phyloP scores from a whole-genome alignment of 1,140 invertebrate species.

The Colletes gigas region DNA sequence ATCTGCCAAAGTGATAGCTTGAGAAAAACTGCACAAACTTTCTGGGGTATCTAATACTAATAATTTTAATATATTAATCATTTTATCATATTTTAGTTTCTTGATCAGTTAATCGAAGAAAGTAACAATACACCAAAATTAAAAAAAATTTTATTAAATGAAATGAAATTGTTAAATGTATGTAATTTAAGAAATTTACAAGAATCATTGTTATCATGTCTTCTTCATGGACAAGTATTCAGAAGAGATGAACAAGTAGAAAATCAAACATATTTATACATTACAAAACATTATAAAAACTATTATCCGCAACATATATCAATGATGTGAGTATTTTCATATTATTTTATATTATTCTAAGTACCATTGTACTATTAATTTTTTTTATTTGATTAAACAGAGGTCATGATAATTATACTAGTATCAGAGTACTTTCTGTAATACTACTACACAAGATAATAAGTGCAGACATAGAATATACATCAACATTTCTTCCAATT shows the following conservation, averaged over 20 bases:
- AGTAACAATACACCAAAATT: conserved; percentile 61
- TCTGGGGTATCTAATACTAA: not conserved
- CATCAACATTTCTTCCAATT: conserved; percentile 48
- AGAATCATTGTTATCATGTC: conserved; percentile 60
- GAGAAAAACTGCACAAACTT: no score
- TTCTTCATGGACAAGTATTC: conserved; percentile 68
- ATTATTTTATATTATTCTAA: not conserved
- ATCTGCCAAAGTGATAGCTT: no score
- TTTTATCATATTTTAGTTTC: conserved; percentile 58
- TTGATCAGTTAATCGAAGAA: conserved; percentile 63
- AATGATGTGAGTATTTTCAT: conserved; percentile 38
- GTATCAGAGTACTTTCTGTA: conserved; percentile 70
- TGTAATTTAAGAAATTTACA: conserved; percentile 38
- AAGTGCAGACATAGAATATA: conserved; percentile 42
- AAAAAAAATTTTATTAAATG: conserved; percentile 64
- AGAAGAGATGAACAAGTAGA: conserved; percentile 69
- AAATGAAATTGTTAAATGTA: conserved; percentile 54
- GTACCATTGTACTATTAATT: conserved; percentile 7
- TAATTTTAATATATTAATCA: conserved; percentile 11
- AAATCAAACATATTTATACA: conserved; percentile 56
- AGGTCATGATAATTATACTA: conserved; percentile 68
- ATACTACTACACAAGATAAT: conserved; percentile 59
- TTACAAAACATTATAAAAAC: conserved; percentile 34
- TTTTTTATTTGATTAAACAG: conserved; percentile 36
- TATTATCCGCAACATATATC: conserved; percentile 44